Base-by-base conservation (phyloP, 2,113 vertebrate genomes). In the rabbit (Oryctolagus cuniculus) region DNA sequence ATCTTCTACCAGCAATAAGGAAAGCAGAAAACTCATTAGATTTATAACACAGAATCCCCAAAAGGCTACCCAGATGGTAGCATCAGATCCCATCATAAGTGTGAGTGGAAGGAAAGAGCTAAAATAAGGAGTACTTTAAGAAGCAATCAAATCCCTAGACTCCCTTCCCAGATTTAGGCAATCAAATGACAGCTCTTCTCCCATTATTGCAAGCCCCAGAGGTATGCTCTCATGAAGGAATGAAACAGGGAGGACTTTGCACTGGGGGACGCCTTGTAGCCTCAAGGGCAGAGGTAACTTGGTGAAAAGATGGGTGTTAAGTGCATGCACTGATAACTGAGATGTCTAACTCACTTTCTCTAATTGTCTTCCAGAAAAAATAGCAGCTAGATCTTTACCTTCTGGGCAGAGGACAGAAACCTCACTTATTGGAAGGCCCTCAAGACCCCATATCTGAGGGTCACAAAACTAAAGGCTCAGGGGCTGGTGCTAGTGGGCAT, bases 1-100 rank as follows among this genome's bases (percentile, higher is more conserved):
- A 78, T 67, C 81, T 78, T 84, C 79, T 27, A 51, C 53, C 36
- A 90, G 44, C 67, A 82, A 44, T 11, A 80, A 69, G 11, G 4
- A 81, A 93, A 93, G 13, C 63, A 90, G 27, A 84, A 90, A 93
- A 58, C 4, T 73, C 80, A 29, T 55, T 31, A 87, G 38, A 89
- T 91, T 96, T 91, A 85, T 64, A 88, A 92, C 34, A 89, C 4
- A 79, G 34, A 91, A 81, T 78, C 5, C 13, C 38, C 69, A n/a
- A 58, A 89, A 87, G 67, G 6, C 10, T 70, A 67, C 73, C 12
- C 38, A 89, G 64, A 34, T 58, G 21, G 38, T 61, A 63, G n/a
- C 34, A 82, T 83, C 44, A 94, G 53, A 44, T 51, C 78, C 13
- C 51, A 80, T 36, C 29, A 5, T 55, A 87, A 94, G 27, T 79